Base-by-base conservation (phyloP, 1,140 invertebrate genomes). In the Cephus cinctus region DNA sequence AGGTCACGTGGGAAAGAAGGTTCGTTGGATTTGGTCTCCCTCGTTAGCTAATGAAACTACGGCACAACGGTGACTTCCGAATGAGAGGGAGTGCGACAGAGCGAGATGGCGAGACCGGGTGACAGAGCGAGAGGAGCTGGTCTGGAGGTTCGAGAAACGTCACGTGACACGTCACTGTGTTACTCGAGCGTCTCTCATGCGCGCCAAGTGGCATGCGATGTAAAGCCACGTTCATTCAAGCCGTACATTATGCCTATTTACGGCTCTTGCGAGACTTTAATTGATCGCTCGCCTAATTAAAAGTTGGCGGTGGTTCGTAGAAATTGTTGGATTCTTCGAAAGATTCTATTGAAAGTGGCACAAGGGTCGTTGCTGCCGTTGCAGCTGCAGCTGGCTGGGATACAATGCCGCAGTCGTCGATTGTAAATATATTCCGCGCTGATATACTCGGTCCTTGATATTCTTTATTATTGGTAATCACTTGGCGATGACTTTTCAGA, bases 271-370 rank as follows among this genome's bases (percentile, higher is more conserved):
- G 9, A 36, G 34, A 36, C 34, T 15, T 30, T 11, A 36, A 51
- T 56, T 59, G 55, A 61, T 61, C 54, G 55, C 51, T 52, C 50
- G 52, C 19, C 49, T 61, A 61, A 61, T 61, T 61, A 57, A 49
- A 52, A 57, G 52, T 55, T 55, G 25, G 25, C 6, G 25, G 25
- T 27, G 25, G 25, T 27, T 27, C 6, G 25, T 8, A 27, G 25
- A 27, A 27, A 27, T n/a, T n/a, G n/a, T n/a, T n/a, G n/a, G n/a
- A n/a, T n/a, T n/a, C n/a, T n/a, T n/a, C n/a, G n/a, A n/a, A n/a
- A n/a, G n/a, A n/a, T n/a, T n/a, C n/a, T n/a, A n/a, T n/a, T n/a
- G n/a, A n/a, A n/a, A n/a, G n/a, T n/a, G n/a, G n/a, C n/a, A n/a
- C n/a, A n/a, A n/a, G n/a, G n/a, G n/a, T n/a, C n/a, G n/a, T n/a